A percentile compares a stretch with the other conserved stretches of the same genome.
Evolutionary conservation across 1,140 invertebrate genomes (phyloP).

Genomic region (Mizuhopecten yessoensis): DNA sequence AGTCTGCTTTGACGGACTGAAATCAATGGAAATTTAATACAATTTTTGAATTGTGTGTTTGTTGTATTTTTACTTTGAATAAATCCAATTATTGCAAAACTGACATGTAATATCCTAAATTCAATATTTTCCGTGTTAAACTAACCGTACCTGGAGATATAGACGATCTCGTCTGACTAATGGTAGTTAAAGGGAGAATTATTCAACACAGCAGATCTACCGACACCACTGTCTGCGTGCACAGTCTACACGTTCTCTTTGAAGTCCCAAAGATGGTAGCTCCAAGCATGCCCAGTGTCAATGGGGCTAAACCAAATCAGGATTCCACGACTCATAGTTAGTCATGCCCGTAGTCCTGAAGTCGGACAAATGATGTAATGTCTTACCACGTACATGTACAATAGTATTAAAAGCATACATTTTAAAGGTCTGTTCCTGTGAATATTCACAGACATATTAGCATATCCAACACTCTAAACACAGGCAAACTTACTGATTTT

Average conservation of each 20-base stretch:
- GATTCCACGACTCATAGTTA: background rate
- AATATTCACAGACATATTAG: background rate
- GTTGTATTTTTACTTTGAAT: no score
- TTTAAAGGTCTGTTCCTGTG: background rate
- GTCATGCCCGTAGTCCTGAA: background rate
- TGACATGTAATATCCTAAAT: background rate
- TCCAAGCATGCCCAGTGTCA: background rate
- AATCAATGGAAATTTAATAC: background rate
- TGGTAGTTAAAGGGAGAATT: conserved; percentile 28
- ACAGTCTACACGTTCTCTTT: conserved; percentile 1
- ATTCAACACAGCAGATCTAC: background rate
- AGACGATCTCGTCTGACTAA: background rate
- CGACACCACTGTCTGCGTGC: background rate
- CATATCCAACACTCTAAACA: background rate
- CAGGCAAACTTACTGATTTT: no score
- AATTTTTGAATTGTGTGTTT: no score
- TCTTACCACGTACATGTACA: background rate
- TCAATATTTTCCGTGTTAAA: background rate
- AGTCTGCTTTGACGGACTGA: background rate
- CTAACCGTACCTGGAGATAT: background rate
- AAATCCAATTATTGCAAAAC: no score
- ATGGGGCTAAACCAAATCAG: background rate
- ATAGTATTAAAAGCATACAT: background rate
- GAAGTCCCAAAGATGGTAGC: background rate
- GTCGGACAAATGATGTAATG: background rate